Evolutionary conservation across 2,888 invertebrate genomes (phyloP), one percentile per base, ranked within the genome.

Genomic region (Allacma fusca): DNA sequence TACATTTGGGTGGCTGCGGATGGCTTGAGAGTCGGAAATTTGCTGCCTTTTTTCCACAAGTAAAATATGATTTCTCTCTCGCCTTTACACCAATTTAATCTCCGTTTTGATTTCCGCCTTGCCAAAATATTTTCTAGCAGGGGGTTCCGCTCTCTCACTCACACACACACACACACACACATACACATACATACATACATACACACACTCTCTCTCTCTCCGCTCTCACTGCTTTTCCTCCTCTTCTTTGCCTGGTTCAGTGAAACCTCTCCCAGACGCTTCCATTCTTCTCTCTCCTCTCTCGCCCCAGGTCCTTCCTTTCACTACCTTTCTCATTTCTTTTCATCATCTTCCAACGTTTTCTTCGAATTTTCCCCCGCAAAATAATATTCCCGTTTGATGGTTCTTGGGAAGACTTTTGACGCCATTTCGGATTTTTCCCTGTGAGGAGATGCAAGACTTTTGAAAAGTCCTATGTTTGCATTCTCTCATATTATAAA

Each of bases 41-140:
- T 76, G 79, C 76, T 79, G 59, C 76, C 69, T 79, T 79, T 79
- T 76, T 75, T 65, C 29, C 40, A 19, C 29, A 73, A 73, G 73
- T 76, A 76, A 76, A 76, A 76, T 79, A 78, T 78, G 75, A 78
- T 79, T 79, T 79, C 78, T 79, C 76, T 69, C 28, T 73, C 75
- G 71, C 76, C 76, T 70, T 76, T 50, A 70, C 70, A 75, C 69
- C 79, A 79, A 80, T 80, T 80, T 80, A 80, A 80, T 80, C 80
- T 80, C 80, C 80, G 79, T 71, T 80, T 79, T 80, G 80, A 80
- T 80, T 80, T 80, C 80, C 80, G 79, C 65, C 68, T 67, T 71
- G 67, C 65, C 74, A 70, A 74, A 67, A 77, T 74, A 71, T 79
- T 80, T 80, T 72, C 72, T 76, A 70, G n/a, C 75, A 43, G 79